A percentile compares a stretch with the other conserved stretches of the same genome.
Conservation (phyloP, 2,113 vertebrate species). For the Mastomys natalensis region DNA sequence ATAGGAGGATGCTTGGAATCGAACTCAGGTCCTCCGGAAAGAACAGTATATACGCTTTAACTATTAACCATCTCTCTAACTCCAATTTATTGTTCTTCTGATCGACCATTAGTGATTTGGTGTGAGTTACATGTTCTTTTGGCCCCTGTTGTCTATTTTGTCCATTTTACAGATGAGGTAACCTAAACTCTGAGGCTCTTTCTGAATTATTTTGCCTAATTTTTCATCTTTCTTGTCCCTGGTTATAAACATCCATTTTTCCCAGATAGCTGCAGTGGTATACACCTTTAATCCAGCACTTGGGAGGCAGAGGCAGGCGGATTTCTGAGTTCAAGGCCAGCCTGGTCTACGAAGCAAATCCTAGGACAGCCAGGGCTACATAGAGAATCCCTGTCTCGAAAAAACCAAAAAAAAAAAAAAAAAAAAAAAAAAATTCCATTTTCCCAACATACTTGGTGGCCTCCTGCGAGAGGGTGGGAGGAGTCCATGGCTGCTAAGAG, state of each 20-base stretch:
- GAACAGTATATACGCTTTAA: background rate
- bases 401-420: too few species aligned
- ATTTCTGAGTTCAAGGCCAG: too few species aligned
- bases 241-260: background rate
- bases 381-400: too few species aligned
- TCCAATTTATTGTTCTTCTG: background rate
- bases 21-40: background rate
- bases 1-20: background rate
- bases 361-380: too few species aligned
- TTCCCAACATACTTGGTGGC: constrained; percentile 12
- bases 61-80: background rate
- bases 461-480: background rate
- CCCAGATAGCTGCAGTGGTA: too few species aligned
- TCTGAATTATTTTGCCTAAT: background rate
- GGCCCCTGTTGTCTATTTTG: constrained; percentile 41
- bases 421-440: too few species aligned
- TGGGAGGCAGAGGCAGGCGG: too few species aligned
- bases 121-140: constrained; percentile 13
- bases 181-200: background rate
- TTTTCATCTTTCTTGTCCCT: background rate
- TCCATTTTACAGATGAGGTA: constrained; percentile 44
- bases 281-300: too few species aligned
- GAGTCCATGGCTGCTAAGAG: background rate
- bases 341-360: too few species aligned
- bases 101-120: constrained; percentile 28